Evolutionary conservation across 2,888 invertebrate genomes (phyloP).

Genomic region (Galerucella pusilla): DNA sequence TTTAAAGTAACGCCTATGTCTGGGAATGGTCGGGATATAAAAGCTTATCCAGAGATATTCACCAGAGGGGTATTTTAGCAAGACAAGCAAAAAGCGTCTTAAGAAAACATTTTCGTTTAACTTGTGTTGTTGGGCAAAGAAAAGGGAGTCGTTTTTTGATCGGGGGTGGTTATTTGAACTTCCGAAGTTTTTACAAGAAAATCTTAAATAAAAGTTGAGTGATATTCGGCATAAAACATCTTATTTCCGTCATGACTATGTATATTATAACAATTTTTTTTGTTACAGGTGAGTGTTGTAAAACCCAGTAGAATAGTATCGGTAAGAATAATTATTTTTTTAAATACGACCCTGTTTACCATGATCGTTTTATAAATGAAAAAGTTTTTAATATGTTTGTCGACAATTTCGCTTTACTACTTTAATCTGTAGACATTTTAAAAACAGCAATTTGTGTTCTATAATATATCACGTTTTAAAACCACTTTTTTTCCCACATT

Average conservation of each 20-base stretch:
- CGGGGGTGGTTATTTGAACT: background rate
- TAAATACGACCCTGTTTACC: too few relatives aligned
- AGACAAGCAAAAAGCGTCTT: conserved; percentile 17
- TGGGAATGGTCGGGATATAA: conserved; percentile 24
- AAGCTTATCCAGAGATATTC: conserved; percentile 9
- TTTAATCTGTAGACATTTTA: background rate
- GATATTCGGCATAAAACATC: background rate
- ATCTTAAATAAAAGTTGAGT: conserved; percentile 1
- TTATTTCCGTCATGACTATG: background rate
- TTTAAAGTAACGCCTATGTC: background rate
- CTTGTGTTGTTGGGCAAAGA: conserved; percentile 4
- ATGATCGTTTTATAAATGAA: background rate
- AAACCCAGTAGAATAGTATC: background rate
- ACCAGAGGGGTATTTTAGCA: conserved; percentile 3
- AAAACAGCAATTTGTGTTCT: background rate
- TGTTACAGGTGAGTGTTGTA: background rate
- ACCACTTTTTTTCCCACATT: conserved; percentile 2
- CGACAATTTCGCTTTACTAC: background rate
- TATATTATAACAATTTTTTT: background rate
- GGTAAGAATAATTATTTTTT: background rate
- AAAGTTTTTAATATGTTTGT: background rate
- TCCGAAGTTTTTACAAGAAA: conserved; percentile 6
- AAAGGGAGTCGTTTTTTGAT: conserved; percentile 8
- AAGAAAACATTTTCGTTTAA: conserved; percentile 15
- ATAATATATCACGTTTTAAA: conserved; percentile 11